These are phyloP conservation scores for Malachius bipustulatus DNA, from an alignment of 2,888 invertebrate genomes.

Conservation along the genomic window DNA sequence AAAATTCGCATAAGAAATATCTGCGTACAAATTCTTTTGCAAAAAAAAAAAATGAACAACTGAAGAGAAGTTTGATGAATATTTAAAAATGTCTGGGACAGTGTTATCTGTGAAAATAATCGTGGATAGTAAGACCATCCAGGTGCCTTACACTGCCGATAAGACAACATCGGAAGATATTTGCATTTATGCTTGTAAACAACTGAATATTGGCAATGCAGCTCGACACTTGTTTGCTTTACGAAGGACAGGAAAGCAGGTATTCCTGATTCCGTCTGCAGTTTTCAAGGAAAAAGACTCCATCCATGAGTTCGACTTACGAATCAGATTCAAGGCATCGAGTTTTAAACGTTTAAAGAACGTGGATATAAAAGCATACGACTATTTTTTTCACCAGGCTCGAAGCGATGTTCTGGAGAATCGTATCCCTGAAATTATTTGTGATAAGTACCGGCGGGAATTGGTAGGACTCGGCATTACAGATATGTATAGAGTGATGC, in stretches of 20 bases:
- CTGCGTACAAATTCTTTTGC: too few species aligned
- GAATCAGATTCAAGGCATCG: conserved; percentile 68
- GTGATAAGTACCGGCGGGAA: conserved; percentile 64
- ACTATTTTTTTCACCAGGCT: conserved; percentile 79
- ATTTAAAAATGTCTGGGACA: conserved; percentile 16
- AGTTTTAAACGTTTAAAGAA: conserved; percentile 48
- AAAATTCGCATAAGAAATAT: too few species aligned
- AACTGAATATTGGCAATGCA: conserved; percentile 61
- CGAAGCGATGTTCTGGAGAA: conserved; percentile 69
- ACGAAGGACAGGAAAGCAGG: conserved; percentile 48
- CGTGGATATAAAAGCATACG: conserved; percentile 63
- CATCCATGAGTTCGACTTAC: conserved; percentile 54
- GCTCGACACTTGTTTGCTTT: conserved; percentile 69
- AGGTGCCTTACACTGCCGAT: conserved; percentile 18
- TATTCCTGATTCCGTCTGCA: conserved; percentile 59
- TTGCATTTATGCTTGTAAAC: conserved; percentile 57
- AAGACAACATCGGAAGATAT: conserved; percentile 54
- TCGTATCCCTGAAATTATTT: conserved; percentile 66
- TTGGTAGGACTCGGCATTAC: conserved; percentile 74
- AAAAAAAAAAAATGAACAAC: too few species aligned
- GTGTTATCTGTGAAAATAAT: conserved; percentile 19
- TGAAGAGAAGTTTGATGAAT: too few species aligned
- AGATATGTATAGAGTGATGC: conserved; percentile 74
- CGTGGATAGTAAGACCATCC: conserved; percentile 21
- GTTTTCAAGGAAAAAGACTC: conserved; percentile 38